Percentiles rank a stretch among this genome's conserved stretches.
Evolutionary conservation across 2,888 invertebrate species (phyloP).

Genomic region (Dyspetes luteomarginatus): DNA sequence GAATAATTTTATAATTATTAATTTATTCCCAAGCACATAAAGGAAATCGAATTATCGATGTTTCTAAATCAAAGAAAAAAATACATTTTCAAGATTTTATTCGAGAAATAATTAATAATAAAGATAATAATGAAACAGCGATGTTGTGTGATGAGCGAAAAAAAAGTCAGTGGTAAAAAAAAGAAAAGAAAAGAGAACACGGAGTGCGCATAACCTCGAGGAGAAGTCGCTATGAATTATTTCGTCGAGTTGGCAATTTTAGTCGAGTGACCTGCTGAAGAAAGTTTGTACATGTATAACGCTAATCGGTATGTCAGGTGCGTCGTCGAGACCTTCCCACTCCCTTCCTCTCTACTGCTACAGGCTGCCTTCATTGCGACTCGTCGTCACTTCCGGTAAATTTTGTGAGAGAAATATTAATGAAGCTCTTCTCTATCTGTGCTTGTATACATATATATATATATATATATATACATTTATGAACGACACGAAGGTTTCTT

Average conservation of each 20-base stretch:
- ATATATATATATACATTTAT: constrained; percentile 31
- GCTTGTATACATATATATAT: constrained; percentile 15
- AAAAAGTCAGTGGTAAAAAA: neutral
- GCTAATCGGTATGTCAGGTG: constrained; percentile 62
- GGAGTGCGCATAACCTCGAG: constrained; percentile 10
- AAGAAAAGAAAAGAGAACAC: constrained; percentile 9
- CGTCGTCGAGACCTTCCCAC: constrained; percentile 52
- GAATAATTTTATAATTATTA: too few species aligned
- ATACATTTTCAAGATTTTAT: too few species aligned
- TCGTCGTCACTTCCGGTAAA: constrained; percentile 62
- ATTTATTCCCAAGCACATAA: too few species aligned
- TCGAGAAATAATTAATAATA: too few species aligned
- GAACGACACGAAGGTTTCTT: constrained; percentile 3
- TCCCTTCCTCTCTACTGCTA: neutral
- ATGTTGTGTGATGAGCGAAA: neutral
- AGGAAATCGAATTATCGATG: too few species aligned
- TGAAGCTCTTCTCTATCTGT: constrained; percentile 43
- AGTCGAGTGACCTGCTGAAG: constrained; percentile 65
- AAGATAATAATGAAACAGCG: neutral
- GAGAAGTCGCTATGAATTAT: constrained; percentile 54
- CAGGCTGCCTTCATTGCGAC: constrained; percentile 45
- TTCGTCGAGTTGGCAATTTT: constrained; percentile 56
- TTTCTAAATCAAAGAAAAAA: too few species aligned
- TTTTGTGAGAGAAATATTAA: constrained; percentile 64
- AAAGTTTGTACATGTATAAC: constrained; percentile 58